Base-by-base conservation (phyloP, 2,797 vertebrate genomes). In the Channallabes apus region DNA sequence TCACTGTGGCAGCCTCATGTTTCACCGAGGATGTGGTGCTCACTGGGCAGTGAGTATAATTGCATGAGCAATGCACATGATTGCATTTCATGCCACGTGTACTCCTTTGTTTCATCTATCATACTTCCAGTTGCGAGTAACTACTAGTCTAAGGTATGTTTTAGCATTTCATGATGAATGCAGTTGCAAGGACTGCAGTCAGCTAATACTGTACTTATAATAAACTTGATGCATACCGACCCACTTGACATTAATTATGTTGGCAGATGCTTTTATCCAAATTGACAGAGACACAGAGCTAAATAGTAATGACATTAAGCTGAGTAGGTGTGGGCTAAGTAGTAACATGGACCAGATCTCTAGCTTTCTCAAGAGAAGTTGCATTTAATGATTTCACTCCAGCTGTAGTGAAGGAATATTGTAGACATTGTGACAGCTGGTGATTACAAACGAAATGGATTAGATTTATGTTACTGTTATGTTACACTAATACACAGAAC, bases 1-100 rank as follows among this genome's bases (percentile, higher is more conserved):
- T 54, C 79, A 67, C 79, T 80, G 65, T 51, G 38, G 78, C 41
- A 65, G 78, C 61, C 67, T 80, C 62, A 29, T 29, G 41, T 46
- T 80, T 80, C 64, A 32, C 41, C 20, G 18, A 20, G 62, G 62
- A 54, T 67, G 62, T 67, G 62, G n/a, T 54, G 79, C 61, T 54
- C 17, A 20, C 79, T 54, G 62, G 27, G 62, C 38, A n/a, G 65
- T 14, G 78, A n/a, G 18, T 17, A 51, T 80, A 65, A 80, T 80
- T 80, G 58, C 59, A 62, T 62, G 27, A 76, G 51, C 8, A 32
- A 2, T 58, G 51, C 27, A 32, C 54, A 75, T 54, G 51, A 76
- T 76, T 79, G 61, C 78, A 51, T 54, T 80, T 29, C 5, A 18
- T 65, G 27, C 54, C 79, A 80, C n/a, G 17, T 67, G 62, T 51